Evolutionary conservation across 2,797 vertebrate genomes (phyloP).

Genomic region (Picus viridis): DNA sequence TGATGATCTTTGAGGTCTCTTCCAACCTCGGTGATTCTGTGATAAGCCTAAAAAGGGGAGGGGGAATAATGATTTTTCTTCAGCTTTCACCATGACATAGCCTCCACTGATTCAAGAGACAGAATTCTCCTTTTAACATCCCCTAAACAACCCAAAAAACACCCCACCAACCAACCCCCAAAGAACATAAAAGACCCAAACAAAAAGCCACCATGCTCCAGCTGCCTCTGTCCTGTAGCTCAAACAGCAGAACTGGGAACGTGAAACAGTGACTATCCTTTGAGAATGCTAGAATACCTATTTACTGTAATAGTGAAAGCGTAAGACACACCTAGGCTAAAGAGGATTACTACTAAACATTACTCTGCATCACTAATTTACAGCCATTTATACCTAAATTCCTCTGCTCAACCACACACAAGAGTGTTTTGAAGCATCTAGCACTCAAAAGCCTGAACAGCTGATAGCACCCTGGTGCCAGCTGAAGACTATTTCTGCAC

Average conservation of each 20-base stretch:
- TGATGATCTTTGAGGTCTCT: no score
- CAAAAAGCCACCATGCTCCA: neutral
- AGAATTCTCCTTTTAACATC: neutral
- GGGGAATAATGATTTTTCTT: neutral
- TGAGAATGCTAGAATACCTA: neutral
- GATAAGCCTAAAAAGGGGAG: neutral
- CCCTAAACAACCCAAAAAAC: neutral
- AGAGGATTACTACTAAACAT: neutral
- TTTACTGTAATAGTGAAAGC: neutral
- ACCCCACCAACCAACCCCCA: no score
- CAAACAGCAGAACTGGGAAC: neutral
- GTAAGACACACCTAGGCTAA: neutral
- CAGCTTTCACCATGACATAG: neutral
- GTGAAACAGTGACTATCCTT: neutral
- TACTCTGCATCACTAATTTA: conserved; percentile 13
- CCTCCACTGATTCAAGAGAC: neutral
- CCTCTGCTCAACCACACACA: neutral
- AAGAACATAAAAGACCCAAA: no score
- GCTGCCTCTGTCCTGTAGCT: neutral
- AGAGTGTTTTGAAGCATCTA: neutral
- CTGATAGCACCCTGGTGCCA: conserved; percentile 11
- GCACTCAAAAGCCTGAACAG: neutral
- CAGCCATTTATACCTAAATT: neutral
- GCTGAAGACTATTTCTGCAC: conserved; percentile 50
- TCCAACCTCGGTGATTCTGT: no score